Conservation (phyloP, 2,888 invertebrate species). For the Mesodorylaimus sp. region DNA sequence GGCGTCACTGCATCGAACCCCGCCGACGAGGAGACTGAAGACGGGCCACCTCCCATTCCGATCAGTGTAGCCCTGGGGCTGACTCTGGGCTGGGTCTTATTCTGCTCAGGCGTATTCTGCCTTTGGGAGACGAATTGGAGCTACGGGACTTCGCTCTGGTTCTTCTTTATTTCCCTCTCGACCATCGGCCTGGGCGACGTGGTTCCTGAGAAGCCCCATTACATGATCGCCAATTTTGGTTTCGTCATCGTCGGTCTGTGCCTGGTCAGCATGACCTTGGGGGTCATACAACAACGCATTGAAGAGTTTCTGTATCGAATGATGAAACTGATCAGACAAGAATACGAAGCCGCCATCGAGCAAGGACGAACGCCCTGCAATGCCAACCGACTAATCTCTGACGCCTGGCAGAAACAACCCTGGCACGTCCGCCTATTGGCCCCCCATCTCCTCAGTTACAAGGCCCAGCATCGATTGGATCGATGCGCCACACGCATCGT, state of each 20-base stretch:
- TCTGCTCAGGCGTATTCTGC: constrained; percentile 56
- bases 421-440: background rate
- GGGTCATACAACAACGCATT: constrained; percentile 55
- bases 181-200: constrained; percentile 56
- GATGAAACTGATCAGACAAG: constrained; percentile 18
- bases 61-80: constrained; percentile 69
- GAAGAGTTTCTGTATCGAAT: constrained; percentile 26
- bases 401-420: background rate
- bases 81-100: constrained; percentile 60
- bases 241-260: constrained; percentile 85
- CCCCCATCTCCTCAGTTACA: no score
- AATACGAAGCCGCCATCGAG: constrained; percentile 4
- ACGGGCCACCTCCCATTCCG: constrained; percentile 45
- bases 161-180: constrained; percentile 86
- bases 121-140: constrained; percentile 52
- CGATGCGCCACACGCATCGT: no score
- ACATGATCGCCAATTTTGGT: constrained; percentile 73
- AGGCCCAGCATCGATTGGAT: no score
- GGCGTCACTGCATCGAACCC: no score
- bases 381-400: background rate
- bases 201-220: constrained; percentile 51
- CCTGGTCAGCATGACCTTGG: constrained; percentile 88
- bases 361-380: background rate
- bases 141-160: constrained; percentile 85
- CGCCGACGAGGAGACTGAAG: background rate